Evolutionary conservation across 2,888 invertebrate species (phyloP), one percentile per base, ranked within the genome.

Genomic region (Andrena praecox): DNA sequence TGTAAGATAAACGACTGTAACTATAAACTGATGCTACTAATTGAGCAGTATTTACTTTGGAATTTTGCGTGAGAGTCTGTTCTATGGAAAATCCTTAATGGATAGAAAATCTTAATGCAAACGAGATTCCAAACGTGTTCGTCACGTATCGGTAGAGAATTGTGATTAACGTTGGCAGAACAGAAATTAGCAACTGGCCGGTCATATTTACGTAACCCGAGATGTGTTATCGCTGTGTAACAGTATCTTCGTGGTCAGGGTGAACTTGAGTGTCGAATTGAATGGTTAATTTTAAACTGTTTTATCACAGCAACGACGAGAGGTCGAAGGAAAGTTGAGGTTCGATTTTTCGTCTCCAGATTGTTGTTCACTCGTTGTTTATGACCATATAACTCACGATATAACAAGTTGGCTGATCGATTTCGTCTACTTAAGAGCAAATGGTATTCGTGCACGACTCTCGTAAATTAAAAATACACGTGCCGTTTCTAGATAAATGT

Each of bases 131-230:
- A 20, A 35, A 48, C 31, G 27, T 48, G 29, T 29, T 59, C 10
- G 5, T 20, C 10, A 50, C 10, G 33, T n/a, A 7, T 29, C 10
- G 31, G 33, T 42, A 42, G 4, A 27, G 42, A 69, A 56, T 35
- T 27, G 16, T 16, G 27, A 24, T 67, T 60, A 27, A 50, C 20
- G 31, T 29, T 20, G 7, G 33, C 35, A 35, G 16, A 66, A 42
- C 67, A 56, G 20, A 8, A 60, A 69, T 82, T 77, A 72, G 59
- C 62, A 54, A 16, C 48, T 54, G 50, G 31, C 7, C 64, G 42
- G 67, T 42, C 31, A 24, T 68, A 62, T 82, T 84, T 84, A 78
- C 75, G 83, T 82, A 84, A 84, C 42, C 7, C 1, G 75, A 54
- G 72, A 64, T 50, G 27, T 35, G 54, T 74, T 83, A 80, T 74